A percentile compares a stretch with the other conserved stretches of the same genome.
These are phyloP conservation scores for Clarias pachynema DNA, from an alignment of 2,797 vertebrate genomes.

Conservation along the genomic window DNA sequence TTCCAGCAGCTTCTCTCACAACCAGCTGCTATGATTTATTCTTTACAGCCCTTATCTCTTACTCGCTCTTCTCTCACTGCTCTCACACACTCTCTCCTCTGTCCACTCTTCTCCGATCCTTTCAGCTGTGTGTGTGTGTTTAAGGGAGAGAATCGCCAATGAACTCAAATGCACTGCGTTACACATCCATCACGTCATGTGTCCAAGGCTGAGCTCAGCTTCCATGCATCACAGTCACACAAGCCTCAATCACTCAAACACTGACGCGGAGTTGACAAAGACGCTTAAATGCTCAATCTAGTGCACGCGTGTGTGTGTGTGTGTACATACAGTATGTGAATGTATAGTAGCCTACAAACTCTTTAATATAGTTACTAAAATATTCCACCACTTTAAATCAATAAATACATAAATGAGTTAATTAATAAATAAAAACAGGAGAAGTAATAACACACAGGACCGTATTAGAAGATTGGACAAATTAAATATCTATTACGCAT, in stretches of 20 bases:
- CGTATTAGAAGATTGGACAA: neutral
- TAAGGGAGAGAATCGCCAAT: constrained; percentile 7
- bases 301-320: neutral
- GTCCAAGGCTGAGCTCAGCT: constrained; percentile 26
- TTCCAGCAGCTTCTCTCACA: constrained; percentile 48
- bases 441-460: neutral
- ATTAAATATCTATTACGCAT: neutral
- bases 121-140: neutral
- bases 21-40: constrained; percentile 43
- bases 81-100: constrained; percentile 16
- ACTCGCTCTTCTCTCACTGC: neutral
- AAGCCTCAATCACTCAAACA: constrained; percentile 36
- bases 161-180: constrained; percentile 30
- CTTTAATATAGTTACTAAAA: neutral
- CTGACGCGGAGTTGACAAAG: neutral
- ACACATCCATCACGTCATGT: constrained; percentile 47
- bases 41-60: constrained; percentile 15
- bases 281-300: neutral
- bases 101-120: neutral
- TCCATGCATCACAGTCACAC: constrained; percentile 45
- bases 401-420: neutral
- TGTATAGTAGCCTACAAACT: neutral
- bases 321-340: neutral
- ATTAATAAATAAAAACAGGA: neutral
- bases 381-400: neutral